A percentile compares a stretch with the other conserved stretches of the same genome.
phyloP scores from a whole-genome alignment of 2,113 vertebrate species.

The Plestiodon gilberti region DNA sequence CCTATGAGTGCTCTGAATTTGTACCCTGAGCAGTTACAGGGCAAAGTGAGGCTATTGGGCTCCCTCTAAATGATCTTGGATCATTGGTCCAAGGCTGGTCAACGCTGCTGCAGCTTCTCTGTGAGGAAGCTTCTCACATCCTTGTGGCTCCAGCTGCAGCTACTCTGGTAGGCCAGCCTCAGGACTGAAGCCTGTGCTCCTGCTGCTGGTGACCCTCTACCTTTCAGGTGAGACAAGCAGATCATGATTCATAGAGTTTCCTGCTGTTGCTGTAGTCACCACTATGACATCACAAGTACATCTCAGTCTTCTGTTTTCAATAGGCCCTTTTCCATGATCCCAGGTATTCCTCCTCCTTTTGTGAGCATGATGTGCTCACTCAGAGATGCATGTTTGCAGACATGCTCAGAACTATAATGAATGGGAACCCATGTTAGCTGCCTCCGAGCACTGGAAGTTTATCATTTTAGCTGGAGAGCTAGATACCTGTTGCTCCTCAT shows the following conservation, averaged over 20 bases:
- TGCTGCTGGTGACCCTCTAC: too few relatives aligned
- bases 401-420: not conserved
- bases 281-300: not conserved
- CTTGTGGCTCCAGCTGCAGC: too few relatives aligned
- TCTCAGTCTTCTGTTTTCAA: not conserved
- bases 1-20: too few relatives aligned
- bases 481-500: conserved; percentile 2
- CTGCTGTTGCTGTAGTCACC: not conserved
- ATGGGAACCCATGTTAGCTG: not conserved
- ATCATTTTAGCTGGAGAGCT: not conserved
- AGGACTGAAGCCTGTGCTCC: too few relatives aligned
- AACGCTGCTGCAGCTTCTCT: too few relatives aligned
- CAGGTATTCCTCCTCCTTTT: not conserved
- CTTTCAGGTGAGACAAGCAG: too few relatives aligned
- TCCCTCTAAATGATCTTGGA: too few relatives aligned
- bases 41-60: too few relatives aligned
- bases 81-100: too few relatives aligned
- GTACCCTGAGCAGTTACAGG: too few relatives aligned
- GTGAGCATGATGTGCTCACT: not conserved
- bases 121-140: too few relatives aligned
- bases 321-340: not conserved
- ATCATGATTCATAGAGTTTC: not conserved
- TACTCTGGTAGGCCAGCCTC: too few relatives aligned
- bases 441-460: not conserved
- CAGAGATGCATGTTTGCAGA: not conserved